Percentiles rank a stretch among this genome's conserved stretches.
These are phyloP conservation scores for Tiaroga cobitis DNA, from an alignment of 2,797 vertebrate species.

Conservation along the genomic window DNA sequence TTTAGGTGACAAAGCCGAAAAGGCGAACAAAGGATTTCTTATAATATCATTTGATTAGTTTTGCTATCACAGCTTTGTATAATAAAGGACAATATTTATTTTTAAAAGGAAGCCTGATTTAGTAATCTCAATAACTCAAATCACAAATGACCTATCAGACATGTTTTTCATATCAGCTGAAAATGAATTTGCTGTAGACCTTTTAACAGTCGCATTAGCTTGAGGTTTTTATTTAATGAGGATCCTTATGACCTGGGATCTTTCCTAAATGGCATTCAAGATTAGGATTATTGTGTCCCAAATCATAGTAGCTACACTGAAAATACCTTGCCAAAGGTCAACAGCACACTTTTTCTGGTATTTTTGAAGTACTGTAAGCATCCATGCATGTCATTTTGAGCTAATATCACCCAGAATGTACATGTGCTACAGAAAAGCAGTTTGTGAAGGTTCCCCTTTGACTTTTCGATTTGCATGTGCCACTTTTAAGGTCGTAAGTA, in stretches of 20 bases:
- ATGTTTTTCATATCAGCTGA: constrained; percentile 19
- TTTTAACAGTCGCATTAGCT: constrained; percentile 12
- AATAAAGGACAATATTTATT: constrained; percentile 38
- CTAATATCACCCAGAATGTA: background rate
- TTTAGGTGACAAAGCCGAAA: constrained; percentile 39
- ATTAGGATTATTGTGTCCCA: background rate
- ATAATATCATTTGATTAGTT: constrained; percentile 44
- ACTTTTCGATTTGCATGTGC: background rate
- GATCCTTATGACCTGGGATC: constrained; percentile 22
- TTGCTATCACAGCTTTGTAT: constrained; percentile 15
- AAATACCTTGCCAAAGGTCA: background rate
- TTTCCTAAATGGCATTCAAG: background rate
- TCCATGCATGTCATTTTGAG: background rate
- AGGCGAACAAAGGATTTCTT: constrained; percentile 38
- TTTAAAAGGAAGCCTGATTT: constrained; percentile 34
- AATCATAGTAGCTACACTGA: constrained; percentile 1
- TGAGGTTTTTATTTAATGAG: constrained; percentile 15
- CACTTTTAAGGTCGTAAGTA: background rate
- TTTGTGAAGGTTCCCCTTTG: background rate
- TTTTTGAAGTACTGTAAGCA: background rate
- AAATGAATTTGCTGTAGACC: background rate
- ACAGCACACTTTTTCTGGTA: background rate
- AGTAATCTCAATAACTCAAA: constrained; percentile 25
- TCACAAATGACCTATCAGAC: constrained; percentile 25
- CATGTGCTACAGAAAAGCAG: background rate